Percentiles rank a stretch among this genome's conserved stretches.
Evolutionary conservation across 2,888 invertebrate species (phyloP).

Genomic region (Chouioia cunea): DNA sequence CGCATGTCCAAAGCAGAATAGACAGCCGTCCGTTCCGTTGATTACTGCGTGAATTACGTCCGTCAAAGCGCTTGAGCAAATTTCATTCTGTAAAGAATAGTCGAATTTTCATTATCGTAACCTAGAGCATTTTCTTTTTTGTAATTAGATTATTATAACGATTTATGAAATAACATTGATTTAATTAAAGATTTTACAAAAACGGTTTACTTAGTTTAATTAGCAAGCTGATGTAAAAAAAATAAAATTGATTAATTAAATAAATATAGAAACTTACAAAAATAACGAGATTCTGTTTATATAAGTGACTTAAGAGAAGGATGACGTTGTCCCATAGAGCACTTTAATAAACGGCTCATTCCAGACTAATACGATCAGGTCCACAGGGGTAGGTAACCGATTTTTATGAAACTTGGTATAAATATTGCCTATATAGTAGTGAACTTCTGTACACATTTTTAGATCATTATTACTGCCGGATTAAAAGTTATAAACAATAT

Average conservation of each 20-base stretch:
- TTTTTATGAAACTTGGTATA: no score
- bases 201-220: no score
- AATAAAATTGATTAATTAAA: conserved; percentile 40
- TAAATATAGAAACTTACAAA: conserved; percentile 50
- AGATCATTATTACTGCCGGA: no score
- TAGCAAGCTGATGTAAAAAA: neutral
- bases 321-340: neutral
- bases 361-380: no score
- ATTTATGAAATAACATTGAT: neutral
- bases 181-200: neutral
- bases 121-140: neutral
- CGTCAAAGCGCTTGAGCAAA: conserved; percentile 90
- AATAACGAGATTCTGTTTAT: conserved; percentile 54
- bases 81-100: conserved; percentile 81
- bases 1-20: conserved; percentile 91
- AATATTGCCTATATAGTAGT: no score
- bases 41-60: conserved; percentile 96
- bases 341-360: conserved; percentile 34
- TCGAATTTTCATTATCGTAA: conserved; percentile 2
- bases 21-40: conserved; percentile 92
- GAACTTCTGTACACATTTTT: no score
- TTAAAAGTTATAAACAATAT: no score
- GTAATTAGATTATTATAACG: neutral
- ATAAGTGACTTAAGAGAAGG: conserved; percentile 44
- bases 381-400: no score